phyloP scores from a whole-genome alignment of 2,888 invertebrate genomes.

The Drosophila leonis region DNA sequence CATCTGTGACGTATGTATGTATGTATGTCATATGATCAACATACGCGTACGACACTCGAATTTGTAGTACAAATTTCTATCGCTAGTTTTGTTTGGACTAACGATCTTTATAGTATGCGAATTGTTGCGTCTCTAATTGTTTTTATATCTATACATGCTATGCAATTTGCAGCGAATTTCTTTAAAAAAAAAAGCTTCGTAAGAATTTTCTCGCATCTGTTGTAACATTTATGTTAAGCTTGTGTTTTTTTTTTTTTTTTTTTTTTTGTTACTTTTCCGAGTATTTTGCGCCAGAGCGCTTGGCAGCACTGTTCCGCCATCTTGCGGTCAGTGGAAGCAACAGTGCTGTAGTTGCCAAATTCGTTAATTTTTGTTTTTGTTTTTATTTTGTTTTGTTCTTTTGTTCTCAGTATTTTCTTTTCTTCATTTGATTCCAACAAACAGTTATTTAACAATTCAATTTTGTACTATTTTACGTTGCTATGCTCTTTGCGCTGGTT shows the following conservation, averaged over 20 bases:
- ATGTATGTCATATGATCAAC: slow-evolving; percentile 43
- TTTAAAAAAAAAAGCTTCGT: slow-evolving; percentile 50
- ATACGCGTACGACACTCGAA: slow-evolving; percentile 32
- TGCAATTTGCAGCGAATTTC: slow-evolving; percentile 68
- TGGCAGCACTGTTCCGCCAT: slow-evolving; percentile 17
- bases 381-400: slow-evolving; percentile 27
- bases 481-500: slow-evolving; percentile 28
- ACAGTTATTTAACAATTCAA: slow-evolving; percentile 75
- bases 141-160: slow-evolving; percentile 49
- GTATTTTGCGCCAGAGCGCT: slow-evolving; percentile 7
- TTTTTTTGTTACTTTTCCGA: slow-evolving; percentile 28
- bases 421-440: slow-evolving; percentile 57
- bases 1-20: background rate
- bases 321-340: slow-evolving; percentile 1
- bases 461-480: slow-evolving; percentile 67
- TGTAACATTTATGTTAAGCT: slow-evolving; percentile 38
- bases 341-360: slow-evolving; percentile 24
- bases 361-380: slow-evolving; percentile 11
- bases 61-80: slow-evolving; percentile 28
- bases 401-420: slow-evolving; percentile 24
- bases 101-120: slow-evolving; percentile 30
- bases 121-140: slow-evolving; percentile 71
- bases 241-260: slow-evolving; percentile 20
- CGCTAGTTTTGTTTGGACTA: background rate
- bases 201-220: slow-evolving; percentile 76